A percentile compares a stretch with the other conserved stretches of the same genome.
phyloP scores from a whole-genome alignment of 2,113 vertebrate genomes.

The Cochlearius cochlearius region DNA sequence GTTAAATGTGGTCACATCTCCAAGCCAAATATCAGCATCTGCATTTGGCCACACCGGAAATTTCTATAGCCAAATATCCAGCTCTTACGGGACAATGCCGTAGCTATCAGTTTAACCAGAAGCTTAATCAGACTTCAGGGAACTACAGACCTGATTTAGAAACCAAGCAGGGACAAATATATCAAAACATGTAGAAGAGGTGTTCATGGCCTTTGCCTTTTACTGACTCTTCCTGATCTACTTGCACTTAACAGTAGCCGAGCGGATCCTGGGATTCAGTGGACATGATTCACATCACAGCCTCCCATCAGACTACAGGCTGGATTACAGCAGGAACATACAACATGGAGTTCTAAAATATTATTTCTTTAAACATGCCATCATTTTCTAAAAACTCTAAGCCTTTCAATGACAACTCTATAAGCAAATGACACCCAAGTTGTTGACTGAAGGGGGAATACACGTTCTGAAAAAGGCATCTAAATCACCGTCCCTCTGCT shows the following conservation, averaged over 20 bases:
- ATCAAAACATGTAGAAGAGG: not conserved
- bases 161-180: not conserved
- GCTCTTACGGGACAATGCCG: not conserved
- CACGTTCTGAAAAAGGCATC: not conserved
- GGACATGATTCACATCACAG: not conserved
- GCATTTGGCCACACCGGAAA: not conserved
- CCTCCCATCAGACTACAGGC: not conserved
- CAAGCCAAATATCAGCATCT: constrained; percentile 2
- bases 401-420: not conserved
- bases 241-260: not conserved
- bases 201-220: not conserved
- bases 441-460: not conserved
- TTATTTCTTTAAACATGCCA: not conserved
- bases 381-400: not conserved
- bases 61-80: not conserved
- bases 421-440: not conserved
- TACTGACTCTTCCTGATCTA: not conserved
- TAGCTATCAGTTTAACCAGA: not conserved
- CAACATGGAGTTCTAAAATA: not conserved
- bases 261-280: not conserved
- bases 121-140: not conserved
- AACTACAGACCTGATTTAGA: not conserved
- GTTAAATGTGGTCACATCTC: not conserved
- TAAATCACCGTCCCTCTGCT: not conserved
- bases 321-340: not conserved